Conservation (phyloP, 2,113 vertebrate species). For the Rhinoderma darwinii region DNA sequence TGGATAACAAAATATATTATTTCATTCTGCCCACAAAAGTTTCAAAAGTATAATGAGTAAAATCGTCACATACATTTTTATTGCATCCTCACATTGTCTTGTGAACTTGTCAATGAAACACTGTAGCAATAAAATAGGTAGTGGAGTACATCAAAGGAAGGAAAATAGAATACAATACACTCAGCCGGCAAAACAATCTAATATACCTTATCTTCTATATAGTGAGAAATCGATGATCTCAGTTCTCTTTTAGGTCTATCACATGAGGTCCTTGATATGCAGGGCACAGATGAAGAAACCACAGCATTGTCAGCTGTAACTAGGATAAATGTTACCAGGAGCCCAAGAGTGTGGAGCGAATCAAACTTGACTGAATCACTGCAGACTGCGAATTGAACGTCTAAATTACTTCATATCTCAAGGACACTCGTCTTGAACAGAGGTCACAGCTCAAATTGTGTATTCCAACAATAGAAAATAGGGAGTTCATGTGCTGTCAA, state of each 20-base stretch:
- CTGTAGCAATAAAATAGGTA: background rate
- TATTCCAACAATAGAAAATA: conserved; percentile 15
- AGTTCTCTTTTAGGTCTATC: conserved; percentile 18
- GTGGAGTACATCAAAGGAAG: background rate
- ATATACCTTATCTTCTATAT: conserved; percentile 31
- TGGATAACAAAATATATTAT: background rate
- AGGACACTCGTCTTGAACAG: conserved; percentile 41
- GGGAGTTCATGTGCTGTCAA: conserved; percentile 11
- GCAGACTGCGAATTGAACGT: conserved; percentile 46
- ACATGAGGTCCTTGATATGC: conserved; percentile 41
- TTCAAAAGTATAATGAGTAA: background rate
- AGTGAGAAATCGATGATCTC: conserved; percentile 37
- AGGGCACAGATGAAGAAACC: conserved; percentile 58
- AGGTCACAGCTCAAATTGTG: conserved; percentile 43
- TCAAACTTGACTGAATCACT: conserved; percentile 59
- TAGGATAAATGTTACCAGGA: conserved; percentile 57
- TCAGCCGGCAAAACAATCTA: conserved; percentile 11
- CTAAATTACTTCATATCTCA: conserved; percentile 59
- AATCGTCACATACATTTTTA: background rate
- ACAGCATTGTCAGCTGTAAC: conserved; percentile 57
- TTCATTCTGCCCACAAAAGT: background rate
- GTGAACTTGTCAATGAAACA: background rate
- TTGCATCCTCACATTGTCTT: background rate
- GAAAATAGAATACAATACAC: background rate
- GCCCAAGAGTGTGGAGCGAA: conserved; percentile 52